These are phyloP conservation scores for Lacerta agilis DNA, from an alignment of 2,797 vertebrate species.

Conservation along the genomic window DNA sequence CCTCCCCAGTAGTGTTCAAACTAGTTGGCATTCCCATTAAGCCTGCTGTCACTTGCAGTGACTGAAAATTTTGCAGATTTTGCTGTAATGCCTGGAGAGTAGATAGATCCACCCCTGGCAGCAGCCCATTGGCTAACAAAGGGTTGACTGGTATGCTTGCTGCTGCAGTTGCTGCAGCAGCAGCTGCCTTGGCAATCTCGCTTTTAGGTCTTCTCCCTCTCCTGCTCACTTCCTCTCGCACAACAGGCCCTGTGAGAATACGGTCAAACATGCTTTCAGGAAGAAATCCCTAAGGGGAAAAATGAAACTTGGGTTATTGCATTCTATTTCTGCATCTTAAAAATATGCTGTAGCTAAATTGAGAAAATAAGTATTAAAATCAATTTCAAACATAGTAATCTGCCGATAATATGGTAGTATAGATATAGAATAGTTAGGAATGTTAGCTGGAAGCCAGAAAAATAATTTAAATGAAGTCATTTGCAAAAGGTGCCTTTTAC, in stretches of 20 bases:
- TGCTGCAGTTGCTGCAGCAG: slow-evolving; percentile 71
- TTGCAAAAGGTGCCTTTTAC: not conserved
- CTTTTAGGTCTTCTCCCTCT: slow-evolving; percentile 95
- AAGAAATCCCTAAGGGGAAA: slow-evolving; percentile 88
- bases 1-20: slow-evolving; percentile 81
- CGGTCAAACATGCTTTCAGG: slow-evolving; percentile 97
- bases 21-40: slow-evolving; percentile 92
- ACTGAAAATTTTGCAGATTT: slow-evolving; percentile 95
- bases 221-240: slow-evolving; percentile 96
- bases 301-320: not conserved
- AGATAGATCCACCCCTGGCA: slow-evolving; percentile 90
- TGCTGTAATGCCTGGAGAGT: slow-evolving; percentile 95
- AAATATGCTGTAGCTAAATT: not conserved
- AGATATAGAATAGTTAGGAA: not conserved
- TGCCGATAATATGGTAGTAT: not conserved
- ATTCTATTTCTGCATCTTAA: not conserved
- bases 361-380: rapidly evolving
- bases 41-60: slow-evolving; percentile 92
- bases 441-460: not conserved
- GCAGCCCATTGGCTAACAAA: slow-evolving; percentile 89
- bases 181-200: slow-evolving; percentile 85
- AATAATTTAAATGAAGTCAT: not conserved
- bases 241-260: slow-evolving; percentile 96
- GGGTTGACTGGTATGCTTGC: slow-evolving; percentile 81
- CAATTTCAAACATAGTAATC: not conserved